A percentile compares a stretch with the other conserved stretches of the same genome.
Conservation (phyloP, 1,140 invertebrate genomes). For the Bombus picipes region DNA sequence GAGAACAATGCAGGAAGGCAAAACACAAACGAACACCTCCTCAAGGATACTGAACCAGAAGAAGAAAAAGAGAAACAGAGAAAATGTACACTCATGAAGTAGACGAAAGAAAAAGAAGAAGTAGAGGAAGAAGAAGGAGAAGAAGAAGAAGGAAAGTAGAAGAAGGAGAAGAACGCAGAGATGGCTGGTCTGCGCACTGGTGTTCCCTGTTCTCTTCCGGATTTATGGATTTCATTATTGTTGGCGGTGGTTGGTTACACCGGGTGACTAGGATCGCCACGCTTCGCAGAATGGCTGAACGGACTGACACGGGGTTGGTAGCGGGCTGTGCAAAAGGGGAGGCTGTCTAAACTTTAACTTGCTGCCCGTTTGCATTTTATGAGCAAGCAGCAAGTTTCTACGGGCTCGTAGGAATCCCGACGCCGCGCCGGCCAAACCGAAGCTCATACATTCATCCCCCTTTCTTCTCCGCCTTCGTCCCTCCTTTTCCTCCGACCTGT, state of each 20-base stretch:
- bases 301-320: conserved; percentile 21
- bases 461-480: background rate
- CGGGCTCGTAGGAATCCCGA: conserved; percentile 63
- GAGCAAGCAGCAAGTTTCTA: conserved; percentile 69
- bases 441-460: conserved; percentile 72
- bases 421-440: conserved; percentile 65
- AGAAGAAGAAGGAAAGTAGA: background rate
- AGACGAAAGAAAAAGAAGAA: background rate
- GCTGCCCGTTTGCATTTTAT: conserved; percentile 79
- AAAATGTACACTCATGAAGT: conserved; percentile 6
- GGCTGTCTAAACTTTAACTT: conserved; percentile 78
- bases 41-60: background rate
- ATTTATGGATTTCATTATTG: conserved; percentile 81
- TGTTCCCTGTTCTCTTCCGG: conserved; percentile 69
- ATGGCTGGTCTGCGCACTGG: conserved; percentile 26
- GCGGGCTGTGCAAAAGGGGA: conserved; percentile 13
- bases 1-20: background rate
- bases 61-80: conserved; percentile 43
- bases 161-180: background rate
- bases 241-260: conserved; percentile 71
- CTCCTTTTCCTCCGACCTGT: conserved; percentile 1
- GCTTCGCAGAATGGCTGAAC: conserved; percentile 3
- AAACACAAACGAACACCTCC: background rate
- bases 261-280: conserved; percentile 47
- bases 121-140: background rate